phyloP scores from a whole-genome alignment of 64 coral and sea anemone genomes.

The Acropora yongei region DNA sequence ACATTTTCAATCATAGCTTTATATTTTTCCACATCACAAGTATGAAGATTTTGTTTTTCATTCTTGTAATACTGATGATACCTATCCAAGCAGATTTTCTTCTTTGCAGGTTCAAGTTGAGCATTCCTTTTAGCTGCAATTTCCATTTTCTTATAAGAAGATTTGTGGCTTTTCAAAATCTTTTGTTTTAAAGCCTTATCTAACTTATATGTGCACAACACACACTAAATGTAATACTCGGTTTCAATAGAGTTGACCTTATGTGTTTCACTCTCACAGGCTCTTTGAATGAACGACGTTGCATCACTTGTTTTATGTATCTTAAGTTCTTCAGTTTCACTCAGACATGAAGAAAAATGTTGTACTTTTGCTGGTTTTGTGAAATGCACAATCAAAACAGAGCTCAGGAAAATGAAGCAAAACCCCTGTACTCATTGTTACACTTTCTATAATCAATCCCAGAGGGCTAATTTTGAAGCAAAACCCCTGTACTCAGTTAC shows the following conservation, averaged over 20 bases:
- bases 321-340: constrained; percentile 21
- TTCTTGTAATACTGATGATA: not conserved
- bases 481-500: no score
- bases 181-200: not conserved
- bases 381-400: constrained; percentile 24
- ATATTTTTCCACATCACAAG: constrained; percentile 7
- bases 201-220: not conserved
- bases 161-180: constrained; percentile 7
- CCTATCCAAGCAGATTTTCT: constrained; percentile 6
- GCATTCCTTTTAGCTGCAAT: not conserved
- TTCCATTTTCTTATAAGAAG: not conserved
- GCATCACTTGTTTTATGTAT: not conserved
- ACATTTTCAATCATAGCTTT: constrained; percentile 4
- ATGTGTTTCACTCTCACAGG: not conserved
- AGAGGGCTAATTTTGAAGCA: no score
- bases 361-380: constrained; percentile 1
- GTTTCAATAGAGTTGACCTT: constrained; percentile 6
- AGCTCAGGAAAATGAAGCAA: not conserved
- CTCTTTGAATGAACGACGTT: not conserved
- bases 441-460: not conserved
- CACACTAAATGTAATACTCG: not conserved
- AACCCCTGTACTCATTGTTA: constrained; percentile 21
- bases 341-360: constrained; percentile 29
- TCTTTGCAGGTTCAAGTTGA: constrained; percentile 20
- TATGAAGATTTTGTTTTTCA: constrained; percentile 35